Evolutionary conservation across 2,888 invertebrate species (phyloP).

Genomic region (Phyllotreta cruciferae): DNA sequence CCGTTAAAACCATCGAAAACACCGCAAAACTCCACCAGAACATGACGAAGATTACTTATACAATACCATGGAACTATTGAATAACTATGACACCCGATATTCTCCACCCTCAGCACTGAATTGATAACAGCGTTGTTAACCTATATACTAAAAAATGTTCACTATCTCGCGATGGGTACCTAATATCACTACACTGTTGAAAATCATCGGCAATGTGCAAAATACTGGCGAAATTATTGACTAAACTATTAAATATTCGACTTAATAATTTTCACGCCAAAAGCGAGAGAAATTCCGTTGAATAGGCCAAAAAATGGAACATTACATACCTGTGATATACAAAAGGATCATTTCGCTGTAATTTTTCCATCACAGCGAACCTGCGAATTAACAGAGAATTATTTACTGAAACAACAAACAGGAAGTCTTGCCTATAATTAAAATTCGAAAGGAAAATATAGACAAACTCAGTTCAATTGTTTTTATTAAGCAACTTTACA

Average conservation of each 20-base stretch:
- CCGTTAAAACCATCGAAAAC: slow-evolving; percentile 15
- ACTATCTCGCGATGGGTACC: background rate
- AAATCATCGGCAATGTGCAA: background rate
- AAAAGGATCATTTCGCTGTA: no score
- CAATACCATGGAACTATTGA: slow-evolving; percentile 3
- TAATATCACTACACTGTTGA: background rate
- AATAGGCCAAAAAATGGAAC: no score
- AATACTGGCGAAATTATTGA: background rate
- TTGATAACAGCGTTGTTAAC: slow-evolving; percentile 21
- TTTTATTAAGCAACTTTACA: slow-evolving; percentile 61
- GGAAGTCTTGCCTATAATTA: background rate
- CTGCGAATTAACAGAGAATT: no score
- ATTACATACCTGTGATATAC: no score
- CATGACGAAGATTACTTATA: slow-evolving; percentile 27
- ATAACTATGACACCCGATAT: slow-evolving; percentile 27
- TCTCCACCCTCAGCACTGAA: slow-evolving; percentile 30
- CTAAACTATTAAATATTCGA: no score
- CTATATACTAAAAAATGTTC: background rate
- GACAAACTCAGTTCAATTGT: slow-evolving; percentile 39
- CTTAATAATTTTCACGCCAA: no score
- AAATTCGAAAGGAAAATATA: slow-evolving; percentile 35
- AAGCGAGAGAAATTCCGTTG: no score
- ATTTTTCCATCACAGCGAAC: no score
- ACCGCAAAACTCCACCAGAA: slow-evolving; percentile 9
- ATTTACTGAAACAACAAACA: background rate